Percentiles rank a stretch among this genome's conserved stretches.
Evolutionary conservation across 1,140 invertebrate genomes (phyloP).

Genomic region (Leptoteleia sp.): DNA sequence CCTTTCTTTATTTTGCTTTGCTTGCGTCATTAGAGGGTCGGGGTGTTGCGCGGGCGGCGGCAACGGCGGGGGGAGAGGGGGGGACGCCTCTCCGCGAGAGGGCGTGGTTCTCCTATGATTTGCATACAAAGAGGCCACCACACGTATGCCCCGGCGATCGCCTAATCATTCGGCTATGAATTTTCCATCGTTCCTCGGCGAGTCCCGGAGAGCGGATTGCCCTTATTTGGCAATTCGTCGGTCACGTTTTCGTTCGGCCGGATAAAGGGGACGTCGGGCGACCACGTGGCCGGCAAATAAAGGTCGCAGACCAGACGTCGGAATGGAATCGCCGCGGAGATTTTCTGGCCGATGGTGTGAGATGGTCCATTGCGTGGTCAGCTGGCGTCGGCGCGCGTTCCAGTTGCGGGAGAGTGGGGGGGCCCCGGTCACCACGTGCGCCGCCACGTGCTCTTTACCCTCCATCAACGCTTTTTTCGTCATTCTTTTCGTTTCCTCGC

Average conservation of each 20-base stretch:
- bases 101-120: constrained; percentile 78
- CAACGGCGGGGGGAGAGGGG: constrained; percentile 41
- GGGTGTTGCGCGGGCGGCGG: too few relatives aligned
- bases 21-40: constrained; percentile 80
- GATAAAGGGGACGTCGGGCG: constrained; percentile 10
- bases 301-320: constrained; percentile 39
- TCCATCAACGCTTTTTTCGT: constrained; percentile 65
- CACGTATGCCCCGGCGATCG: constrained; percentile 50
- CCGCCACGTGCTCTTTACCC: constrained; percentile 76
- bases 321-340: constrained; percentile 60
- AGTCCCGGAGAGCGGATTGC: too few relatives aligned
- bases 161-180: too few relatives aligned
- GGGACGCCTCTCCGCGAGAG: constrained; percentile 63
- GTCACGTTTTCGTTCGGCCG: background rate
- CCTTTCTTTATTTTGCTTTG: constrained; percentile 81
- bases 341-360: constrained; percentile 70
- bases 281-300: constrained; percentile 62
- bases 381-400: constrained; percentile 74
- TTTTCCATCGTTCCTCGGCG: too few relatives aligned
- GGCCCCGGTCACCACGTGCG: constrained; percentile 77
- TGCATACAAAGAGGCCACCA: constrained; percentile 72
- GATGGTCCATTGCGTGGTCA: constrained; percentile 80
- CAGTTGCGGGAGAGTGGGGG: constrained; percentile 65
- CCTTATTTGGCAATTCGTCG: too few relatives aligned
- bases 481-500: constrained; percentile 37